These are phyloP conservation scores for Hypotaenidia okinawae DNA, from an alignment of 2,797 vertebrate genomes.

Conservation along the genomic window DNA sequence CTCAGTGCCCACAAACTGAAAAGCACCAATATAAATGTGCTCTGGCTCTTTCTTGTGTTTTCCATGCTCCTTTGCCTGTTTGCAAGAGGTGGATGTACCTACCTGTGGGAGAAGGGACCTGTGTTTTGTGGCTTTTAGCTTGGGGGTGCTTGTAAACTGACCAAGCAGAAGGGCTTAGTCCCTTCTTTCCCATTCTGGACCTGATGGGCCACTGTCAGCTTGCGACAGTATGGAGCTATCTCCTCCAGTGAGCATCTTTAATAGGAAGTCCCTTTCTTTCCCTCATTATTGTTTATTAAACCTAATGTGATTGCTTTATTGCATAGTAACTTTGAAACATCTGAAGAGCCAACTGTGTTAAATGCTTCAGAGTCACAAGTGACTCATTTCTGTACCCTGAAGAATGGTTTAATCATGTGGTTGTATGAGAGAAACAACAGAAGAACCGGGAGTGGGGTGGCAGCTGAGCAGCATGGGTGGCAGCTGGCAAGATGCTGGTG, in stretches of 20 bases:
- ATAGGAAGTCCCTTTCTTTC: background rate
- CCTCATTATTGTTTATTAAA: background rate
- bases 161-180: background rate
- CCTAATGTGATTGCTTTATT: background rate
- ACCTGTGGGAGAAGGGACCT: too few relatives aligned
- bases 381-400: background rate
- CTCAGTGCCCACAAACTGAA: background rate
- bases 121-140: background rate
- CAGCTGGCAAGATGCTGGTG: background rate
- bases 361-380: background rate
- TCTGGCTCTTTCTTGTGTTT: background rate
- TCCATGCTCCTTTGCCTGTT: accelerated
- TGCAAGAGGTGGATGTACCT: too few relatives aligned
- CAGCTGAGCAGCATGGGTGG: background rate
- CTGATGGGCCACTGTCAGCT: background rate
- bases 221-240: background rate
- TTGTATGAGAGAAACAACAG: background rate
- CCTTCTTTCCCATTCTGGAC: background rate
- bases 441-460: accelerated
- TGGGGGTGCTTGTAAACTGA: background rate
- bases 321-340: background rate
- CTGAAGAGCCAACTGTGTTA: background rate
- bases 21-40: background rate
- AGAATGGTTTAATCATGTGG: background rate
- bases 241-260: background rate